These are phyloP conservation scores for Ispidina picta DNA, from an alignment of 2,797 vertebrate genomes.

Conservation along the genomic window DNA sequence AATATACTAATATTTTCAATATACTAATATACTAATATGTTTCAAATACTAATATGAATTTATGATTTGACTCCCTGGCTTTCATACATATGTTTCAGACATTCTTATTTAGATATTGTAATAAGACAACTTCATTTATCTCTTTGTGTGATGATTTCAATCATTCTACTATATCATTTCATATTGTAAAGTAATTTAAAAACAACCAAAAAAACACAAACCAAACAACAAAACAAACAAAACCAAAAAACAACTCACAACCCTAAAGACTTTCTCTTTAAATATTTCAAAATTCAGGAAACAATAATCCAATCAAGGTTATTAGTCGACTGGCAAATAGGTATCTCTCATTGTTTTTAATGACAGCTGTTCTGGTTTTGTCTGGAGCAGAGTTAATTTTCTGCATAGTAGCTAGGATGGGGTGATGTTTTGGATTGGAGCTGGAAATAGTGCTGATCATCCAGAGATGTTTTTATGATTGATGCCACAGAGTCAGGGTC, in stretches of 20 bases:
- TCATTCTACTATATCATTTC: neutral
- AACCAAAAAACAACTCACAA: too few species aligned
- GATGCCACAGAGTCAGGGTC: too few species aligned
- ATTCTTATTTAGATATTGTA: neutral
- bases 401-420: neutral
- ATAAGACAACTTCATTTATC: neutral
- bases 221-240: too few species aligned
- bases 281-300: neutral
- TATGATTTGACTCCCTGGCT: neutral
- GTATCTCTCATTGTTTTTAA: neutral
- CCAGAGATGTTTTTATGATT: neutral
- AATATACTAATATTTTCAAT: too few species aligned
- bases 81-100: neutral
- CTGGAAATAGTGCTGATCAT: too few species aligned
- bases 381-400: neutral
- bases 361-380: neutral
- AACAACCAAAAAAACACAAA: too few species aligned
- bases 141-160: neutral
- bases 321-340: neutral
- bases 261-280: neutral
- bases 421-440: neutral
- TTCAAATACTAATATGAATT: neutral
- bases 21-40: too few species aligned
- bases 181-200: neutral
- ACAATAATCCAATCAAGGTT: neutral